A percentile compares a stretch with the other conserved stretches of the same genome.
These are phyloP conservation scores for Megatriorchis doriae DNA, from an alignment of 2,113 vertebrate species.

Conservation along the genomic window DNA sequence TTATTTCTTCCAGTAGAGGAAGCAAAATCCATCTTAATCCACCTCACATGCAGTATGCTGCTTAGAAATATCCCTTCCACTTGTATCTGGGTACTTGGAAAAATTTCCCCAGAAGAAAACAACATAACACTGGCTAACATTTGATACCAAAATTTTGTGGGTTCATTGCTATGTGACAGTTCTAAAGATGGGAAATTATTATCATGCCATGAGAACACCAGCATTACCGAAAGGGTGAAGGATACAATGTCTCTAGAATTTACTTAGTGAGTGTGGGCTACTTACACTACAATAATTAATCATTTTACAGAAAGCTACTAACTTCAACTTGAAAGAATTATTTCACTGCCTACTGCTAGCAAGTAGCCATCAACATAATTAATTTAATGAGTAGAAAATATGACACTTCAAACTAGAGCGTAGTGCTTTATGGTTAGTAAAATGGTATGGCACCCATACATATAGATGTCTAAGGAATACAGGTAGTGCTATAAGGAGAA, in stretches of 20 bases:
- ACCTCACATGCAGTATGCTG: not conserved
- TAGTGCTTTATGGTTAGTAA: not conserved
- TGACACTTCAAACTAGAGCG: not conserved
- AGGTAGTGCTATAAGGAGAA: not conserved
- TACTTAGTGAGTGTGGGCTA: not conserved
- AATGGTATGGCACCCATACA: not conserved
- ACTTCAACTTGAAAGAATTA: not conserved
- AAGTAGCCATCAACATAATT: not conserved
- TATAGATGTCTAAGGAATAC: not conserved
- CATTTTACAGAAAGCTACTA: not conserved
- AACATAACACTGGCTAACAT: not conserved
- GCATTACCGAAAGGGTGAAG: not conserved
- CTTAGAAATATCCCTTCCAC: not conserved
- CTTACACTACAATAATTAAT: not conserved
- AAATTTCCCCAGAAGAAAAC: not conserved
- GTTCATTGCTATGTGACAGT: not conserved
- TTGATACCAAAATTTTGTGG: not conserved
- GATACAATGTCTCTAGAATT: not conserved
- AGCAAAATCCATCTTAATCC: not conserved
- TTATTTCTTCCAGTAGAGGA: not conserved
- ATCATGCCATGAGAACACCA: not conserved
- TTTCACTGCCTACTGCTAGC: not conserved
- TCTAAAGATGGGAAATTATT: not conserved
- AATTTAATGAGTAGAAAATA: not conserved
- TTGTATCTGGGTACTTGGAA: not conserved